Evolutionary conservation across 2,888 invertebrate genomes (phyloP).

Genomic region (Drepana falcataria): DNA sequence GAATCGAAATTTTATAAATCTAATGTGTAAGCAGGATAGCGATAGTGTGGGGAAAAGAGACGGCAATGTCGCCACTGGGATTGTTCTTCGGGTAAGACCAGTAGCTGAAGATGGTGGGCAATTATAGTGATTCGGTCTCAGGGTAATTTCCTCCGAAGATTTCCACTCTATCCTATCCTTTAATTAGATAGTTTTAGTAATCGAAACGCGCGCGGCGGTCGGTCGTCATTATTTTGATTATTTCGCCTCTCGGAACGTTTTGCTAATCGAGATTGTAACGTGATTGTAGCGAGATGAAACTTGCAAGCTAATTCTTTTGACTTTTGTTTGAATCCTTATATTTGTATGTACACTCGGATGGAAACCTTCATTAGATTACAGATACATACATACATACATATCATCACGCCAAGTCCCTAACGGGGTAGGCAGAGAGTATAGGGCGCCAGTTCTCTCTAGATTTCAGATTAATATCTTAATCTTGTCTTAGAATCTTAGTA

Average conservation of each 20-base stretch:
- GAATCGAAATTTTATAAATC: constrained; percentile 36
- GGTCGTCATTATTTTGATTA: constrained; percentile 68
- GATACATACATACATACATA: no score
- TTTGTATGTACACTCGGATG: background rate
- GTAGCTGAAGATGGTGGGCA: constrained; percentile 53
- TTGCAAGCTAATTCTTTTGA: constrained; percentile 23
- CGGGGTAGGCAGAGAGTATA: no score
- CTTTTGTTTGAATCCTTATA: constrained; percentile 12
- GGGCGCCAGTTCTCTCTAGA: no score
- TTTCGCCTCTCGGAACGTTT: constrained; percentile 29
- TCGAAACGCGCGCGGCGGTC: constrained; percentile 66
- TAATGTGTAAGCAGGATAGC: constrained; percentile 35
- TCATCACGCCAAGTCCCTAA: no score
- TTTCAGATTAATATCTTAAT: no score
- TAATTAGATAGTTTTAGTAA: constrained; percentile 70
- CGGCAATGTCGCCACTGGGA: constrained; percentile 44
- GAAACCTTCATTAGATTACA: no score
- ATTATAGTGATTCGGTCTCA: constrained; percentile 61
- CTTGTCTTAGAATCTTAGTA: no score
- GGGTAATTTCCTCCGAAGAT: constrained; percentile 59
- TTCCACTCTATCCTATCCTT: constrained; percentile 51
- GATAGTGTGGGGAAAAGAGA: constrained; percentile 45
- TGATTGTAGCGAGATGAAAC: constrained; percentile 9
- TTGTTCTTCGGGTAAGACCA: constrained; percentile 54
- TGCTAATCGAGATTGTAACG: constrained; percentile 47